These are phyloP conservation scores for Crotalus tigris DNA, from an alignment of 2,113 vertebrate genomes.

Conservation along the genomic window DNA sequence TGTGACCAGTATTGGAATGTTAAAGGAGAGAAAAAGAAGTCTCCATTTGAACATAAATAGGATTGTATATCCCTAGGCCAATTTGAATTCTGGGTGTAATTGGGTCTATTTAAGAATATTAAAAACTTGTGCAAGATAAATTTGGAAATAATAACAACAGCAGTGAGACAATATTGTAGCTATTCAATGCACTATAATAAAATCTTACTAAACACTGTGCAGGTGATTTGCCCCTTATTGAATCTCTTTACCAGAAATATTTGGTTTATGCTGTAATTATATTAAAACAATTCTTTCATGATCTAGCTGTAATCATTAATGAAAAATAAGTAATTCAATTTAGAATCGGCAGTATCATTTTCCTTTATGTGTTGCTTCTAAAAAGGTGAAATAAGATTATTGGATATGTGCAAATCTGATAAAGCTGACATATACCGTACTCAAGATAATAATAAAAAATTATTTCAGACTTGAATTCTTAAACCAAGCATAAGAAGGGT, in stretches of 20 bases:
- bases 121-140: not conserved
- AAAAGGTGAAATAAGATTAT: not conserved
- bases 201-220: not conserved
- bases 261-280: not conserved
- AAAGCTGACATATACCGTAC: slow-evolving; percentile 3
- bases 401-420: not conserved
- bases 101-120: not conserved
- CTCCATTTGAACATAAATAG: not conserved
- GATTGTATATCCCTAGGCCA: not conserved
- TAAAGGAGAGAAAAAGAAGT: not conserved
- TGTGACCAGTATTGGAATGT: not conserved
- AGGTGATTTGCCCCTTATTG: not conserved
- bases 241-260: not conserved
- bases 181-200: not conserved
- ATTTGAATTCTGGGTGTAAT: not conserved
- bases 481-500: not conserved
- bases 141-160: not conserved
- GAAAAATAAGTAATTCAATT: slow-evolving; percentile 7
- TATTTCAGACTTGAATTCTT: not conserved
- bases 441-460: not conserved
- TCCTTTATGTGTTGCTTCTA: not conserved
- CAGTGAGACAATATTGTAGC: not conserved
- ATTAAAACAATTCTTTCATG: not conserved
- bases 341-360: slow-evolving; percentile 1
- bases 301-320: not conserved